A percentile compares a stretch with the other conserved stretches of the same genome.
Conservation (phyloP, 2,888 invertebrate genomes). For the Hirtodrosophila trivittata region DNA sequence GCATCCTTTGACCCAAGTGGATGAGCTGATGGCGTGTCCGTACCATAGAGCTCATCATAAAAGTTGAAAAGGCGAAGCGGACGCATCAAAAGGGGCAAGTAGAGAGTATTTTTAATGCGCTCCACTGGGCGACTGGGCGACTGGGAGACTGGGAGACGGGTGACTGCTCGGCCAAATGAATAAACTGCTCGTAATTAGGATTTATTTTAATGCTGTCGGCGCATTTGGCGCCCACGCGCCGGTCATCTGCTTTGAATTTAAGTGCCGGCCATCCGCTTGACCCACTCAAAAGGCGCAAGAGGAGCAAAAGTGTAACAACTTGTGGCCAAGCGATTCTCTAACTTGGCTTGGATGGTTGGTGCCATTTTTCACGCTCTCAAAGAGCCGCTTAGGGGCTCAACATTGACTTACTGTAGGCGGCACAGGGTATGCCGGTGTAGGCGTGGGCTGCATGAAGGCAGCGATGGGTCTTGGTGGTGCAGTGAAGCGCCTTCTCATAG, state of each 20-base stretch:
- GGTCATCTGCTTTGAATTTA: conserved; percentile 29
- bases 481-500: conserved; percentile 90
- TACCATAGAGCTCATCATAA: conserved; percentile 47
- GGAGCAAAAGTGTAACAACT: conserved; percentile 51
- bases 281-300: conserved; percentile 53
- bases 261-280: conserved; percentile 61
- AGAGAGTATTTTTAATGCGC: conserved; percentile 61
- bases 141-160: conserved; percentile 6
- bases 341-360: conserved; percentile 33
- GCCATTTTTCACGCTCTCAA: conserved; percentile 69
- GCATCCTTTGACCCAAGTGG: conserved; percentile 49
- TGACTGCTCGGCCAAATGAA: conserved; percentile 58
- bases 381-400: conserved; percentile 37
- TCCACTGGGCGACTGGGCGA: conserved; percentile 9
- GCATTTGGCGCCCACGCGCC: conserved; percentile 41
- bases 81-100: conserved; percentile 5
- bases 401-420: conserved; percentile 91
- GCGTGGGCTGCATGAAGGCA: conserved; percentile 96
- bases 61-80: conserved; percentile 48
- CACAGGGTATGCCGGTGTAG: conserved; percentile 92
- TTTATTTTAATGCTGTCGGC: conserved; percentile 72
- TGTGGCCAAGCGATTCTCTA: conserved; percentile 36
- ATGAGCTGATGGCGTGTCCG: conserved; percentile 1
- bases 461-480: conserved; percentile 93
- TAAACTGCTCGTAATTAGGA: conserved; percentile 80